These are phyloP conservation scores for Dissostichus mawsoni DNA, from an alignment of 2,113 vertebrate species.

Conservation along the genomic window DNA sequence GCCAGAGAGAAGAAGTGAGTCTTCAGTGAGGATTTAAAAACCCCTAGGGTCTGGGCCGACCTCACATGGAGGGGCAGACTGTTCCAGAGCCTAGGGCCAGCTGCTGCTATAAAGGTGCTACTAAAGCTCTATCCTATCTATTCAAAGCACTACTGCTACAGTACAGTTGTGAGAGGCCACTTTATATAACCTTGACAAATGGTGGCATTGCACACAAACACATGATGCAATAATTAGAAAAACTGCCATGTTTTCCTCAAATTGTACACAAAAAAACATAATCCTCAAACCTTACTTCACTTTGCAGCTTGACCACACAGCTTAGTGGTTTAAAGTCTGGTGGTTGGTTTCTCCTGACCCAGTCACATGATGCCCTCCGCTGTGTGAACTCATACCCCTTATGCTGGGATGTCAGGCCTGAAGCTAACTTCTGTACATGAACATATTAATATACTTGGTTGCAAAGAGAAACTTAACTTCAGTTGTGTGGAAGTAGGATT, in stretches of 20 bases:
- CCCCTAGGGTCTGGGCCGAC: too few relatives aligned
- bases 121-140: conserved; percentile 1
- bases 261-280: background rate
- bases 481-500: too few relatives aligned
- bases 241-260: background rate
- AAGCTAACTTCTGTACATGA: background rate
- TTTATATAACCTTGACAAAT: background rate
- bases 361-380: conserved; percentile 45
- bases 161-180: background rate
- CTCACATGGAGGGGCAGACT: too few relatives aligned
- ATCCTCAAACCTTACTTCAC: background rate
- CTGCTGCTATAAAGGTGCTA: background rate
- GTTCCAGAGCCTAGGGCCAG: too few relatives aligned
- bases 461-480: too few relatives aligned
- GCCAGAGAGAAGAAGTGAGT: too few relatives aligned
- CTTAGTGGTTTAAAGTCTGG: background rate
- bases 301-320: background rate
- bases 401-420: background rate
- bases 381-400: background rate
- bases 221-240: background rate
- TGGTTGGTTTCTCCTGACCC: conserved; percentile 23
- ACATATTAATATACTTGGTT: too few relatives aligned
- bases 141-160: background rate
- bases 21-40: too few relatives aligned
- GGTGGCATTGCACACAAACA: background rate